phyloP scores from a whole-genome alignment of 2,797 vertebrate genomes.

The Paramormyrops hopkinsi region DNA sequence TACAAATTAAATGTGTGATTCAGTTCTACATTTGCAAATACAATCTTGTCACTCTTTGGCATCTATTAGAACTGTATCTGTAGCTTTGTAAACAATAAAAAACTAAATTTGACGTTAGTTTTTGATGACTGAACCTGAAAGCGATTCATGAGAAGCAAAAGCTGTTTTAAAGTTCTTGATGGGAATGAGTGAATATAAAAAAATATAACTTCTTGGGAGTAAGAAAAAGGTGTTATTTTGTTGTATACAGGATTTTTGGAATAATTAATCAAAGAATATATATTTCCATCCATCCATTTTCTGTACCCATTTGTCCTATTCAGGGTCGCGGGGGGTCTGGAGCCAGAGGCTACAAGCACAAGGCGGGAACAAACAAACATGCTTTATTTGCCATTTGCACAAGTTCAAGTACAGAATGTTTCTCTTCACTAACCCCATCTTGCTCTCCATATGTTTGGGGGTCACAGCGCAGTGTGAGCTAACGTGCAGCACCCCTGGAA shows the following conservation, averaged over 20 bases:
- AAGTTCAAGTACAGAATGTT: too few relatives aligned
- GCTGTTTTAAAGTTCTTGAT: not conserved
- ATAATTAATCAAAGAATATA: not conserved
- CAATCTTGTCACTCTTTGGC: not conserved
- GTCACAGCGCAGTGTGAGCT: too few relatives aligned
- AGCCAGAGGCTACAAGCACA: too few relatives aligned
- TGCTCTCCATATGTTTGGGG: too few relatives aligned
- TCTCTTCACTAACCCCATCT: too few relatives aligned
- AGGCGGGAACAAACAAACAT: too few relatives aligned
- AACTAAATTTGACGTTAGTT: not conserved
- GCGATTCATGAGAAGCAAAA: not conserved
- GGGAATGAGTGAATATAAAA: not conserved
- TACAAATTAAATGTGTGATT: slow-evolving; percentile 46
- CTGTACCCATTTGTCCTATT: not conserved
- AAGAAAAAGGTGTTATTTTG: not conserved
- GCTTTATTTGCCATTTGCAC: too few relatives aligned
- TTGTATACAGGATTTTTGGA: not conserved
- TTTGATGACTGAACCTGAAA: not conserved
- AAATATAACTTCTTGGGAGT: not conserved
- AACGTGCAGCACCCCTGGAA: too few relatives aligned
- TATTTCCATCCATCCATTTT: not conserved
- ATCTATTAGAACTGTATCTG: not conserved
- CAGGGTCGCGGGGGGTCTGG: too few relatives aligned
- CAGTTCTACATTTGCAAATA: not conserved
- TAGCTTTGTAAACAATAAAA: not conserved